Conservation (phyloP, 2,888 invertebrate species). For the Ectemnius lituratus region DNA sequence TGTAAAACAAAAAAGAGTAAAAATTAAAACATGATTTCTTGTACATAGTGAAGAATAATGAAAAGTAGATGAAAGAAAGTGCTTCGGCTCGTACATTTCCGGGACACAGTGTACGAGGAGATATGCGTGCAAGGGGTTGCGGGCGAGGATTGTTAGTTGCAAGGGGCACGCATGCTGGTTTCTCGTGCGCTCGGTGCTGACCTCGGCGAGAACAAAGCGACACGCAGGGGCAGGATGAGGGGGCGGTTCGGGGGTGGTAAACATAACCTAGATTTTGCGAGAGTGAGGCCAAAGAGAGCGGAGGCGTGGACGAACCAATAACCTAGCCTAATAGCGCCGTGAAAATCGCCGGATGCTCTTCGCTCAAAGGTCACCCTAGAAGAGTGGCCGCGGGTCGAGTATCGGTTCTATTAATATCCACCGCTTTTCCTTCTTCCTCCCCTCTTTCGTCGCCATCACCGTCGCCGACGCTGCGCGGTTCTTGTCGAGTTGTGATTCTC, state of each 20-base stretch:
- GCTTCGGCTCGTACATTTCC: no score
- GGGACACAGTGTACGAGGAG: no score
- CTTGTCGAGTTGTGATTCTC: background rate
- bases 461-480: background rate
- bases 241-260: slow-evolving; percentile 57
- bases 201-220: slow-evolving; percentile 22
- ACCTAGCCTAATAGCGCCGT: slow-evolving; percentile 68
- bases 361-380: slow-evolving; percentile 69
- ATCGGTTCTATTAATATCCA: slow-evolving; percentile 67
- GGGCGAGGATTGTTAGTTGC: no score
- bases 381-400: slow-evolving; percentile 53
- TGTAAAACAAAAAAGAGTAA: no score
- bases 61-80: no score
- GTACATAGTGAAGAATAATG: no score
- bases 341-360: slow-evolving; percentile 52
- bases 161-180: no score
- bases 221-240: slow-evolving; percentile 12
- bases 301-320: slow-evolving; percentile 58
- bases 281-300: slow-evolving; percentile 25
- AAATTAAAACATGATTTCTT: no score
- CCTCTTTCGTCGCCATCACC: background rate
- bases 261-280: slow-evolving; percentile 68
- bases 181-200: slow-evolving; percentile 24
- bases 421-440: slow-evolving; percentile 33
- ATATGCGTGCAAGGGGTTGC: no score